Base-by-base conservation (phyloP, 2,888 invertebrate genomes). In the Trichacis sp. region DNA sequence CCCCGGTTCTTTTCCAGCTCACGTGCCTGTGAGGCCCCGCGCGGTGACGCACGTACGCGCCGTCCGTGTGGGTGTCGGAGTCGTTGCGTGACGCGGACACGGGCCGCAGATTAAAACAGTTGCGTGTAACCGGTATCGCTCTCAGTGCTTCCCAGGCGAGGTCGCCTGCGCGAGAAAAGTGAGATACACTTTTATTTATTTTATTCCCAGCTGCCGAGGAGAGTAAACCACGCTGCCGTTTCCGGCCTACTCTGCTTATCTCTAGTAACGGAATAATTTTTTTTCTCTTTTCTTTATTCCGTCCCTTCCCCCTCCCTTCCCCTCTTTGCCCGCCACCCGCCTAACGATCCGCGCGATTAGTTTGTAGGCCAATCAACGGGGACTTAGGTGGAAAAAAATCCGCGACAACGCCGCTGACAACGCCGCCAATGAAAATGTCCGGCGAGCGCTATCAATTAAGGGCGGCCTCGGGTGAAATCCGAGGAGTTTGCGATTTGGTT, bases 51-150 rank as follows among this genome's bases (percentile, higher is more conserved):
- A 19, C 17, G 29, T 48, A 33, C 17, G 48, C 33, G 33, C 17
- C 17, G n/a, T 17, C 14, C 6, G 20, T 20, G 36, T 42, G 20
- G 58, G 58, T 58, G 58, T 58, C 53, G 54, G 50, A 49, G 64
- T 53, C 36, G 52, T 48, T 45, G 19, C 40, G 50, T 33, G 50
- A 38, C 24, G 40, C 40, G 50, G 50, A 50, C 50, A 56, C 55
- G 58, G 57, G 58, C 33, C 49, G 49, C 29, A 60, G 57, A 58
- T 56, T 43, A 52, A 68, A 60, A 66, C 66, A 70, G 59, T 73
- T 68, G 72, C 69, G 70, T 65, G 69, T 69, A 73, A 73, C 73
- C 66, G 71, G 72, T 73, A 73, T 71, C 63, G 70, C 71, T 67
- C 61, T 71, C 65, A 63, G 64, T 68, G 56, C 61, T 72, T 73